These are phyloP conservation scores for Steromphala cineraria DNA, from an alignment of 2,888 invertebrate species.

Conservation along the genomic window DNA sequence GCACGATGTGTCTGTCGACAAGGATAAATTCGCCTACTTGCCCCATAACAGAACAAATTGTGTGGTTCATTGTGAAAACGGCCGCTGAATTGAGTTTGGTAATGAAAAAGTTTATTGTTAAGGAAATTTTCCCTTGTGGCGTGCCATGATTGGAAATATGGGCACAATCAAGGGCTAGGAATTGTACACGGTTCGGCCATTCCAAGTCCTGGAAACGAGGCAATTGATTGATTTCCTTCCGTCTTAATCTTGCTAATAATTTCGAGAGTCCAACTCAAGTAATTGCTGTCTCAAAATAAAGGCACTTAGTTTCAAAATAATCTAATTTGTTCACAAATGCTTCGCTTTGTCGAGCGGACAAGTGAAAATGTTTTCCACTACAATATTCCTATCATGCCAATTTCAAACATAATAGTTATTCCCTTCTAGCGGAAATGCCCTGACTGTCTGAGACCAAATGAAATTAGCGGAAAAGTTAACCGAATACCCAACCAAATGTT, in stretches of 20 bases:
- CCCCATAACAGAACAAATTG: slow-evolving; percentile 4
- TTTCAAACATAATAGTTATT: slow-evolving; percentile 22
- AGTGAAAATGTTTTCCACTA: slow-evolving; percentile 31
- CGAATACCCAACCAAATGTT: slow-evolving; percentile 28
- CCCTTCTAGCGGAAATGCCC: slow-evolving; percentile 11
- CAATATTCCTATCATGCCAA: slow-evolving; percentile 26
- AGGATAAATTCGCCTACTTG: background rate
- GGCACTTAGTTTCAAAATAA: slow-evolving; percentile 31
- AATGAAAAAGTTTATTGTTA: slow-evolving; percentile 21
- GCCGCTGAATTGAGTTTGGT: background rate
- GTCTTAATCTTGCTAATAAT: slow-evolving; percentile 19
- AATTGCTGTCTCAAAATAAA: slow-evolving; percentile 31
- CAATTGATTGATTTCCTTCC: slow-evolving; percentile 18
- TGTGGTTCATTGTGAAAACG: slow-evolving; percentile 16
- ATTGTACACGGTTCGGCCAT: background rate
- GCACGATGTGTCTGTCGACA: background rate
- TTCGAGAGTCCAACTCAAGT: slow-evolving; percentile 20
- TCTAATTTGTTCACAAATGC: slow-evolving; percentile 24
- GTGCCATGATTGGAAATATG: slow-evolving; percentile 18
- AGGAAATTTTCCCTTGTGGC: slow-evolving; percentile 21
- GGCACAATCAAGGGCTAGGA: background rate
- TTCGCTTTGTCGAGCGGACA: slow-evolving; percentile 20
- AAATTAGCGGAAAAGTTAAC: slow-evolving; percentile 25
- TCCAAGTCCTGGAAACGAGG: background rate
- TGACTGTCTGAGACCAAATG: slow-evolving; percentile 11